phyloP scores from a whole-genome alignment of 2,797 vertebrate genomes.

The Phrynocephalus guinanensis region DNA sequence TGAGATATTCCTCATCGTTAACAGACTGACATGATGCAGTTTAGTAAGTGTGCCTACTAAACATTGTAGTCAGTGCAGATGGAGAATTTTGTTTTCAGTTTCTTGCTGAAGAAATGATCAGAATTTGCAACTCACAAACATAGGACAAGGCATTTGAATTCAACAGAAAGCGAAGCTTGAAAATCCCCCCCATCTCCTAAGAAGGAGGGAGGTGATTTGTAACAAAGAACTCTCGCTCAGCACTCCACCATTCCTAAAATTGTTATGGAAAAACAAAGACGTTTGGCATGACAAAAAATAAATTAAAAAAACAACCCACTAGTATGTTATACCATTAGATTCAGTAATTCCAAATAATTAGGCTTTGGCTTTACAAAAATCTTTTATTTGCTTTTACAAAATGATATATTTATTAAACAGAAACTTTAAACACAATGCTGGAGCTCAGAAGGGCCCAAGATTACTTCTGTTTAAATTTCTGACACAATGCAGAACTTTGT shows the following conservation, averaged over 20 bases:
- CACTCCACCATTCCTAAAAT: not conserved
- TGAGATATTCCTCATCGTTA: not conserved
- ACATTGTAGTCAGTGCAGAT: too few species aligned
- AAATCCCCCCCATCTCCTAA: not conserved
- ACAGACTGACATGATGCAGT: not conserved
- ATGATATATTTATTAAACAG: not conserved
- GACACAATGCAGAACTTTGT: not conserved
- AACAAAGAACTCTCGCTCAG: not conserved
- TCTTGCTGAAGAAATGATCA: not conserved
- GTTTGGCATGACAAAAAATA: too few species aligned
- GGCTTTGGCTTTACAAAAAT: not conserved
- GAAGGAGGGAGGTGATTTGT: not conserved
- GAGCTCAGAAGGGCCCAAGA: not conserved
- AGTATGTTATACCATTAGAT: too few species aligned
- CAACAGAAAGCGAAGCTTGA: not conserved
- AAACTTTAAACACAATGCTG: not conserved
- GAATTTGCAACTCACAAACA: not conserved
- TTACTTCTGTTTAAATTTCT: not conserved
- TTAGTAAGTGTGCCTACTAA: not conserved
- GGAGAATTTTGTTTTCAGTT: not conserved
- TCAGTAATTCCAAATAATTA: too few species aligned
- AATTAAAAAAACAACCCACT: too few species aligned
- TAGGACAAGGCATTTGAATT: not conserved
- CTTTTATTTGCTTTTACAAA: not conserved
- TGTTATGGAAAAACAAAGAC: not conserved